A percentile compares a stretch with the other conserved stretches of the same genome.
These are phyloP conservation scores for Hemiscyllium ocellatum DNA, from an alignment of 2,113 vertebrate species.

Conservation along the genomic window DNA sequence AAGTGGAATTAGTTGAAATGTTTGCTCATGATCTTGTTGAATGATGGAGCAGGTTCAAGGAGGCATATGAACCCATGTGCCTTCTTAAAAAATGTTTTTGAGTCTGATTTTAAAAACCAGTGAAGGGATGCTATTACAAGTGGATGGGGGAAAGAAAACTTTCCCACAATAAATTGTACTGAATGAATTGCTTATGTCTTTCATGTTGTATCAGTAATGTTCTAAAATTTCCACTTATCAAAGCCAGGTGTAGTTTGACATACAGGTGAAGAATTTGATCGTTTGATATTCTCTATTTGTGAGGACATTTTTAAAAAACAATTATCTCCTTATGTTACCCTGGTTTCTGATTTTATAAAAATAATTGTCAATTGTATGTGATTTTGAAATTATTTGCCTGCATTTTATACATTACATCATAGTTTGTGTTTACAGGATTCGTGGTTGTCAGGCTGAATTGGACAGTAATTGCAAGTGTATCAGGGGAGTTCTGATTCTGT, in stretches of 20 bases:
- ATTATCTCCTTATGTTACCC: neutral
- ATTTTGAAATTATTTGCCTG: neutral
- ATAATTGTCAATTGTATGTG: neutral
- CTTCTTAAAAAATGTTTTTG: too few relatives aligned
- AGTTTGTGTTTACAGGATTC: neutral
- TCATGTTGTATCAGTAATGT: neutral
- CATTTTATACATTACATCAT: neutral
- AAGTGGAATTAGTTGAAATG: too few relatives aligned
- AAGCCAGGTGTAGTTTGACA: neutral
- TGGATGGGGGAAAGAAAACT: neutral
- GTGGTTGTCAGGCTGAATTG: neutral
- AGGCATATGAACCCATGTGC: too few relatives aligned
- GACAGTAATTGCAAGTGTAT: neutral
- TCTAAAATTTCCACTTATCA: neutral
- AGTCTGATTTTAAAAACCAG: too few relatives aligned
- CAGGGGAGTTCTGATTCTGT: neutral
- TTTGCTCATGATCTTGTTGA: too few relatives aligned
- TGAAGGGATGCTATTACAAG: neutral
- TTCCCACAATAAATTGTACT: neutral
- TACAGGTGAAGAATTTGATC: neutral
- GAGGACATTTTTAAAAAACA: neutral
- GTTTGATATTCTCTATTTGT: neutral
- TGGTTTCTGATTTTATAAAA: neutral
- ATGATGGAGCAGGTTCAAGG: too few relatives aligned
- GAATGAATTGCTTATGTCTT: neutral